Percentiles rank a stretch among this genome's conserved stretches.
phyloP scores from a whole-genome alignment of 2,888 invertebrate genomes.

The Abrostola triplasia region DNA sequence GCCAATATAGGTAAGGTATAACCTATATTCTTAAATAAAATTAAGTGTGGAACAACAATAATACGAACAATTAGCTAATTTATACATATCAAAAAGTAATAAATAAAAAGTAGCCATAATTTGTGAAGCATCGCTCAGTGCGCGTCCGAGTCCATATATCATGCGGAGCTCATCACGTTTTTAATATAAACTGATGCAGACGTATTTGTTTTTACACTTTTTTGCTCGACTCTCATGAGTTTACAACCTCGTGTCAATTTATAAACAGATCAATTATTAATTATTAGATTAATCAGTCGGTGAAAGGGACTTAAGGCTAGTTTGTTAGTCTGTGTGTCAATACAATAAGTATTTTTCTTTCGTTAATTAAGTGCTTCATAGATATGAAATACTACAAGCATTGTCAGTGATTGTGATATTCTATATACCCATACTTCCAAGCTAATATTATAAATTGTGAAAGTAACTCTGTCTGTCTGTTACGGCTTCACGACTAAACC shows the following conservation, averaged over 20 bases:
- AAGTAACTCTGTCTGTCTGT: too few relatives aligned
- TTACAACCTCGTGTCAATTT: conserved; percentile 21
- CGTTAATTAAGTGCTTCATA: too few relatives aligned
- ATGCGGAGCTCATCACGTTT: conserved; percentile 82
- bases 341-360: too few relatives aligned
- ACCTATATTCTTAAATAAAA: too few relatives aligned
- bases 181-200: conserved; percentile 77
- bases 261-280: conserved; percentile 2
- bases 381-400: too few relatives aligned
- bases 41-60: neutral
- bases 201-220: conserved; percentile 45
- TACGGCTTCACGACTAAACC: too few relatives aligned
- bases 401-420: too few relatives aligned
- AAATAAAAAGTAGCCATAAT: conserved; percentile 40
- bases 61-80: neutral
- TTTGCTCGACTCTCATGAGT: conserved; percentile 20
- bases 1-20: too few relatives aligned
- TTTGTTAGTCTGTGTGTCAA: too few relatives aligned
- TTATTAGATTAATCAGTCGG: conserved; percentile 2
- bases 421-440: too few relatives aligned
- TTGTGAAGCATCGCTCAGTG: conserved; percentile 55
- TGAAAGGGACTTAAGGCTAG: too few relatives aligned
- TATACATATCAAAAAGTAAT: conserved; percentile 2
- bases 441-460: too few relatives aligned
- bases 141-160: conserved; percentile 75